Evolutionary conservation across 2,797 vertebrate species (phyloP), one percentile per base, ranked within the genome.

Genomic region (Aythya fuligula): DNA sequence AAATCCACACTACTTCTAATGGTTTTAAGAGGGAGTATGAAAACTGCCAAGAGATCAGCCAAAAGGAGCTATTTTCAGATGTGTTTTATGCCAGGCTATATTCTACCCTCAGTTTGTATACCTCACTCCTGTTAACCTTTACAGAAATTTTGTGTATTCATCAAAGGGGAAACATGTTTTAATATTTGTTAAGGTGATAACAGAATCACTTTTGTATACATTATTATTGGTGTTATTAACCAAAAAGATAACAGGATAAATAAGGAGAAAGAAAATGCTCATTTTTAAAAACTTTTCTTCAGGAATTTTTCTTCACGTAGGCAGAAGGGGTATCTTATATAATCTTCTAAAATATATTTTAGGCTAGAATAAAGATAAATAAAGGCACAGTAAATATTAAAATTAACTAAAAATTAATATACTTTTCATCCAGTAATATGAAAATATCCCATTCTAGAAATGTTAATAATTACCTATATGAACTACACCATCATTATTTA

Each of bases 1-100:
- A 94, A 95, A 93, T 79, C 92, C 96, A 90, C 74, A 51, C 87
- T 90, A 87, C 85, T 84, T 94, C 66, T 94, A 96, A 95, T 94
- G 60, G 74, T 94, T 97, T 96, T 97, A 93, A 95, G 97, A 97
- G 90, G 76, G 36, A 91, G 77, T 95, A 83, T 95, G 96, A 96
- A 96, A 97, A 96, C 85, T 87, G 77, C 70, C 67, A 71, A 51
- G 75, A 95, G 93, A 96, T 94, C 79, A 94, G 92, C 82, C 92
- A 96, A 96, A 95, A 95, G 83, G 91, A 96, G 45, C 87, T 93
- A 32, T 97, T 97, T 96, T 90, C 86, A 90, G 77, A 75, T 86
- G 79, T 69, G 11, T 71, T 71, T 25, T 65, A 39, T 80, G 19
- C 61, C 65, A 30, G 95, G 75, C 67, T 85, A 6, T 88, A 56